phyloP scores from a whole-genome alignment of 2,113 vertebrate genomes.

The Eulacestoma nigropectus region DNA sequence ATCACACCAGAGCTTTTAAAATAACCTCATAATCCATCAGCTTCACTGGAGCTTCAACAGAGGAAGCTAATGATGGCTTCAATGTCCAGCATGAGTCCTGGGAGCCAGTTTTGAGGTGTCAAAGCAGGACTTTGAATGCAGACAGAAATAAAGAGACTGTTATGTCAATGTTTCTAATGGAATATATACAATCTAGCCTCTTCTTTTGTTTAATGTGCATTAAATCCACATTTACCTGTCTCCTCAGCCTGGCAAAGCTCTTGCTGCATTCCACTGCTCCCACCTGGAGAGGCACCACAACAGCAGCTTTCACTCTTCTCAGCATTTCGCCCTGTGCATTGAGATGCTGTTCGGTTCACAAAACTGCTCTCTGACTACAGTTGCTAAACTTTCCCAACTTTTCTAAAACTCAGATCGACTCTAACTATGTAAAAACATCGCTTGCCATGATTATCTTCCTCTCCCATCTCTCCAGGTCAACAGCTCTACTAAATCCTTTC shows the following conservation, averaged over 20 bases:
- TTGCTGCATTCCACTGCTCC: background rate
- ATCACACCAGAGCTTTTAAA: background rate
- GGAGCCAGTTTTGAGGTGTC: background rate
- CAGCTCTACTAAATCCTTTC: background rate
- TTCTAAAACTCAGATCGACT: background rate
- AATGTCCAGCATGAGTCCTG: background rate
- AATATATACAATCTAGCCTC: no score
- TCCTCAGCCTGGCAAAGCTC: accelerated
- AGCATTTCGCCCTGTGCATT: background rate
- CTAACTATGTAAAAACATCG: background rate
- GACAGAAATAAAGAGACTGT: background rate
- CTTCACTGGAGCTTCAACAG: background rate
- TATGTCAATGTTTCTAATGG: background rate
- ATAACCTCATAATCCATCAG: background rate
- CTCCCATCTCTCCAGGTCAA: background rate
- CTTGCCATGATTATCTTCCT: background rate
- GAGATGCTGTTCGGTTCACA: background rate
- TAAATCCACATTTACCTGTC: background rate
- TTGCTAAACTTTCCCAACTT: background rate
- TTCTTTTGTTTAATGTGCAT: background rate
- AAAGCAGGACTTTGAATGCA: background rate
- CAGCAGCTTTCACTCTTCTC: background rate
- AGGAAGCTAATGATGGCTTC: background rate
- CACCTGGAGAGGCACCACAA: background rate
- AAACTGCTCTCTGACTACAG: background rate